phyloP scores from a whole-genome alignment of 2,888 invertebrate genomes.

The Lepidochitona cinerea region DNA sequence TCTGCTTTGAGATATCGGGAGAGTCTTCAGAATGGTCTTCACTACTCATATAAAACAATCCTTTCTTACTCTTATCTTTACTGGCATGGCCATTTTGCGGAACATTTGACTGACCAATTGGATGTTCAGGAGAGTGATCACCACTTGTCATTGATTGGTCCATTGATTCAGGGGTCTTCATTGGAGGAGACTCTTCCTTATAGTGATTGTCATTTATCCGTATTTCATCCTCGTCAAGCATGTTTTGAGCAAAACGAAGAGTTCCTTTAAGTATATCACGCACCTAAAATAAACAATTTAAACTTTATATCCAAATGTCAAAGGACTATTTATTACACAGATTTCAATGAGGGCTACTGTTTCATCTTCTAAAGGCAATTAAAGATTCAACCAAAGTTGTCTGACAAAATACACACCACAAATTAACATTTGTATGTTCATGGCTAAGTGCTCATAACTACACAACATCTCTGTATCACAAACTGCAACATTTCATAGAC shows the following conservation, averaged over 20 bases:
- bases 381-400: too few relatives aligned
- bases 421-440: too few relatives aligned
- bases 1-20: not conserved
- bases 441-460: too few relatives aligned
- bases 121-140: constrained; percentile 14
- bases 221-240: constrained; percentile 56
- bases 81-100: not conserved
- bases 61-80: constrained; percentile 26
- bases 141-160: constrained; percentile 8
- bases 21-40: constrained; percentile 47
- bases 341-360: too few relatives aligned
- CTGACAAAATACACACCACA: too few relatives aligned
- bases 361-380: too few relatives aligned
- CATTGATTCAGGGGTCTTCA: constrained; percentile 1
- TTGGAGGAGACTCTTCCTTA: constrained; percentile 34
- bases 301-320: too few relatives aligned
- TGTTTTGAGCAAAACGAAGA: constrained; percentile 55
- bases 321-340: too few relatives aligned
- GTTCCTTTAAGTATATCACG: constrained; percentile 68
- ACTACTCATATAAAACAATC: constrained; percentile 60
- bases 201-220: constrained; percentile 55
- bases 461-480: too few relatives aligned
- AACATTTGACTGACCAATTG: not conserved
- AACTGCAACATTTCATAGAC: too few relatives aligned
- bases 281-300: constrained; percentile 46